Percentiles rank a stretch among this genome's conserved stretches.
phyloP scores from a whole-genome alignment of 2,113 vertebrate species.

The Silurus asotus region DNA sequence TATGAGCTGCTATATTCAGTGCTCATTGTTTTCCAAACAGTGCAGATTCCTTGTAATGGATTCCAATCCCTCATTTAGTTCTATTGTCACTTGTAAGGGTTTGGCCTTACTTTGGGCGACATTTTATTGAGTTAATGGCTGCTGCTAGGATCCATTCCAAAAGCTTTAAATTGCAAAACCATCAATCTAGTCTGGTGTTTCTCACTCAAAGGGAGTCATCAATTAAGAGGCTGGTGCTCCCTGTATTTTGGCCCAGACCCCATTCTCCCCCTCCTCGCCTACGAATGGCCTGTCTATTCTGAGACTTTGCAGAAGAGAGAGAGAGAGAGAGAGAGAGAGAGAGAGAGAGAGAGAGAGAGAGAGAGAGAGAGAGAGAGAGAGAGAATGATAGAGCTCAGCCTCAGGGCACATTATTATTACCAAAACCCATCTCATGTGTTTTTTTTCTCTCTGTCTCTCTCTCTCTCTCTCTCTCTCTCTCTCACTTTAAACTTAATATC shows the following conservation, averaged over 20 bases:
- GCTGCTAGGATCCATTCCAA: slow-evolving; percentile 63
- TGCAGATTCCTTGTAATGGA: slow-evolving; percentile 46
- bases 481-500: slow-evolving; percentile 26
- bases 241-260: slow-evolving; percentile 50
- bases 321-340: slow-evolving; percentile 42
- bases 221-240: slow-evolving; percentile 59
- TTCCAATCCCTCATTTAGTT: slow-evolving; percentile 40
- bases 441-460: slow-evolving; percentile 19
- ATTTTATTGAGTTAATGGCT: slow-evolving; percentile 75
- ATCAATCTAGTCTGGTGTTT: slow-evolving; percentile 60
- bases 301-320: slow-evolving; percentile 53
- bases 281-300: slow-evolving; percentile 53
- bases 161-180: slow-evolving; percentile 51
- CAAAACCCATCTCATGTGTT: slow-evolving; percentile 44
- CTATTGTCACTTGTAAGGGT: slow-evolving; percentile 63
- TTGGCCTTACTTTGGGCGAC: slow-evolving; percentile 73
- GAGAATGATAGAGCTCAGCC: slow-evolving; percentile 13
- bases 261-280: slow-evolving; percentile 40
- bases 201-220: slow-evolving; percentile 56
- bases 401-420: slow-evolving; percentile 33
- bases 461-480: slow-evolving; percentile 9
- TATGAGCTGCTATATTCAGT: slow-evolving; percentile 18
- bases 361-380: slow-evolving; percentile 42
- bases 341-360: slow-evolving; percentile 34
- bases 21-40: slow-evolving; percentile 32